Conservation (phyloP, 2,113 vertebrate species). For the Motacilla tschutschensis region DNA sequence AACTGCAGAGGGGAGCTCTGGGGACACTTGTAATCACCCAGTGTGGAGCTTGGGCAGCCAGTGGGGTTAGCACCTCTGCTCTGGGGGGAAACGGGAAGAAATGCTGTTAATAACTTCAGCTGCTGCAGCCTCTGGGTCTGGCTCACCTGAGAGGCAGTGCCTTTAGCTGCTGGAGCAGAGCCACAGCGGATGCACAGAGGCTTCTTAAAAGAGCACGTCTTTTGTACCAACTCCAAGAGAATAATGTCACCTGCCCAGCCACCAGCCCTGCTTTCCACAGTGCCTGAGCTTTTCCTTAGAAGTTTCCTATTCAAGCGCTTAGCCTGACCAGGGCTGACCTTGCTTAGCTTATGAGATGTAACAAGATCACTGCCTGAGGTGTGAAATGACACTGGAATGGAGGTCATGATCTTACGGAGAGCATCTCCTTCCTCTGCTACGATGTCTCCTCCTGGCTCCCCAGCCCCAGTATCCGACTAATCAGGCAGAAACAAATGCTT, state of each 20-base stretch:
- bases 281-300: slow-evolving; percentile 13
- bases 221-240: slow-evolving; percentile 30
- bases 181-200: neutral
- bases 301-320: slow-evolving; percentile 50
- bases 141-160: neutral
- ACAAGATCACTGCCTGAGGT: slow-evolving; percentile 66
- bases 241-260: slow-evolving; percentile 36
- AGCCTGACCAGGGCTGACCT: slow-evolving; percentile 63
- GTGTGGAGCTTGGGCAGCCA: neutral
- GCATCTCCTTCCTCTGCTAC: slow-evolving; percentile 19
- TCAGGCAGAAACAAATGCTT: slow-evolving; percentile 42
- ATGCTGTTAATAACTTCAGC: neutral
- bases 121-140: neutral
- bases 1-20: neutral
- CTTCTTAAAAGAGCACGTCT: neutral
- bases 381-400: slow-evolving; percentile 60
- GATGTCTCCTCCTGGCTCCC: neutral
- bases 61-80: neutral
- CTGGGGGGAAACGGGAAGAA: neutral
- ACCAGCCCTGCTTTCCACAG: slow-evolving; percentile 25
- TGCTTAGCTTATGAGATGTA: slow-evolving; percentile 56
- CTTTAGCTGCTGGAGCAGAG: neutral
- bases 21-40: neutral
- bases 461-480: slow-evolving; percentile 1
- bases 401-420: slow-evolving; percentile 52